A percentile compares a stretch with the other conserved stretches of the same genome.
Evolutionary conservation across 2,888 invertebrate species (phyloP).

Genomic region (Minunthozetes semirufus): DNA sequence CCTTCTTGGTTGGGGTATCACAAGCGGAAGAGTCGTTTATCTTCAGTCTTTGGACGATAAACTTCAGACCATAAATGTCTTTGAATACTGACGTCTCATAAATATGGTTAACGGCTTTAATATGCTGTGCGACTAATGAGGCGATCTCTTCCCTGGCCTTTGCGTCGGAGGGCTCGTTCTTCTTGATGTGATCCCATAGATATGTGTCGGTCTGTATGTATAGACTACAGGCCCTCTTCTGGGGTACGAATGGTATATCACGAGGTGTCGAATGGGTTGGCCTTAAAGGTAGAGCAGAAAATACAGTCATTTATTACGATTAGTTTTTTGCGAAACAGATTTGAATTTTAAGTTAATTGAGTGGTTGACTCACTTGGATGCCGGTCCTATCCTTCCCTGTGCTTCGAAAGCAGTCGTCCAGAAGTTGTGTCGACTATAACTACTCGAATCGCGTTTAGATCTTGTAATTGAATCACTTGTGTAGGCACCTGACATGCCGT

Average conservation of each 20-base stretch:
- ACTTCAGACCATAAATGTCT: slow-evolving; percentile 91
- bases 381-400: slow-evolving; percentile 29
- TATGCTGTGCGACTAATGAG: slow-evolving; percentile 94
- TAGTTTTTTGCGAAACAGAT: neutral
- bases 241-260: slow-evolving; percentile 26
- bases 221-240: slow-evolving; percentile 80
- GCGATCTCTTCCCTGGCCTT: slow-evolving; percentile 95
- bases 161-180: slow-evolving; percentile 53
- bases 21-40: slow-evolving; percentile 83
- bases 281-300: slow-evolving; percentile 1
- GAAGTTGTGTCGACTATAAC: slow-evolving; percentile 13
- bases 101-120: slow-evolving; percentile 95
- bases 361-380: slow-evolving; percentile 6
- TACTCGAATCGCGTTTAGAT: slow-evolving; percentile 18
- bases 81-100: slow-evolving; percentile 91
- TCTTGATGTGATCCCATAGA: slow-evolving; percentile 86
- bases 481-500: slow-evolving; percentile 34
- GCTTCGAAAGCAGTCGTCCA: slow-evolving; percentile 25
- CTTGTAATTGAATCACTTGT: slow-evolving; percentile 1
- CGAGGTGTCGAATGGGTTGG: neutral
- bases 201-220: slow-evolving; percentile 97
- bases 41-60: slow-evolving; percentile 86
- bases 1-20: slow-evolving; percentile 56
- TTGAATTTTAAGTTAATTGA: slow-evolving; percentile 7
- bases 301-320: neutral